phyloP scores from a whole-genome alignment of 2,113 vertebrate genomes.

The Egretta garzetta region DNA sequence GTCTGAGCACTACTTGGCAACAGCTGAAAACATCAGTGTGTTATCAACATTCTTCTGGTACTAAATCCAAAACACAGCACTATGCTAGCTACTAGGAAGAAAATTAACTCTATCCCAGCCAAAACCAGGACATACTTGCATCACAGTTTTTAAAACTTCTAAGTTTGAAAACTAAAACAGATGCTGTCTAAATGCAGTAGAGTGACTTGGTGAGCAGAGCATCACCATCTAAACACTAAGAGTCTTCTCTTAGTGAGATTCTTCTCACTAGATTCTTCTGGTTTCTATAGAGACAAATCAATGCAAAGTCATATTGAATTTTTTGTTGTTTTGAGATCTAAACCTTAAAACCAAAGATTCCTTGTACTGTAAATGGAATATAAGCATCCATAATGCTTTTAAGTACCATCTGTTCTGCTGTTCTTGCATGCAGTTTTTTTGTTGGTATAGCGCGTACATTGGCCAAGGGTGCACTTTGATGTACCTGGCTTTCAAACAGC shows the following conservation, averaged over 20 bases:
- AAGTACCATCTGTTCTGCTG: background rate
- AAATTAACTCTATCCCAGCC: no score
- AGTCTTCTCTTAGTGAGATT: no score
- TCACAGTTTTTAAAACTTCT: background rate
- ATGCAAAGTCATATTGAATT: background rate
- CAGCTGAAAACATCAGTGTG: no score
- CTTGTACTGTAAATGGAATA: background rate
- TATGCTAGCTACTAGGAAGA: no score
- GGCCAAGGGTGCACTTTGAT: background rate
- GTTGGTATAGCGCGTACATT: accelerated
- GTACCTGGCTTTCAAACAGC: background rate
- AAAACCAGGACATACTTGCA: background rate
- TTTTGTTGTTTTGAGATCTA: background rate
- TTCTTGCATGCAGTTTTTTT: background rate
- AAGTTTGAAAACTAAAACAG: background rate
- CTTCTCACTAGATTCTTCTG: no score
- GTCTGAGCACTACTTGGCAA: no score
- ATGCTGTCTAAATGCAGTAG: background rate
- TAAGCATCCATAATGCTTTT: background rate
- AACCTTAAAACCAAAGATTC: background rate
- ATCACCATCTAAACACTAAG: background rate
- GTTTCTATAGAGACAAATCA: background rate
- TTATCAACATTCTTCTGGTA: no score
- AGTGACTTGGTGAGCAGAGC: background rate
- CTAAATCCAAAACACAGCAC: no score